A percentile compares a stretch with the other conserved stretches of the same genome.
Evolutionary conservation across 30 jellyfish, hydroid and myxozoan species (phyloP).

Genomic region (Aurelia coerulea): DNA sequence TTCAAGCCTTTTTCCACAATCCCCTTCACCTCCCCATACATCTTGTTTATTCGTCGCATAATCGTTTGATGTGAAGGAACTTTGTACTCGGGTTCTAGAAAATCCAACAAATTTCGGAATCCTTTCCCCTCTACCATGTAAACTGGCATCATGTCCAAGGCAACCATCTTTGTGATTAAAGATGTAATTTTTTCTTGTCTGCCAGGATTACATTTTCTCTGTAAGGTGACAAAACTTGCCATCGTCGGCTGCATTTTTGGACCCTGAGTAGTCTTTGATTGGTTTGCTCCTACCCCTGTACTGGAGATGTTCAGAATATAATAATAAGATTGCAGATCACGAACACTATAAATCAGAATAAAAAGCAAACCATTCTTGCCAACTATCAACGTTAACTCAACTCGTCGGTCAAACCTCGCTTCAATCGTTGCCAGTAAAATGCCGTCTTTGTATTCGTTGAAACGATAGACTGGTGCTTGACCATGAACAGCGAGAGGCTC

Average conservation of each 20-base stretch:
- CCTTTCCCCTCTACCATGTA: slow-evolving; percentile 67
- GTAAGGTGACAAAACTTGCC: slow-evolving; percentile 10
- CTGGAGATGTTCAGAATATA: not conserved
- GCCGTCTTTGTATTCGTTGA: too few relatives aligned
- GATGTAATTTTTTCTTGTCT: slow-evolving; percentile 27
- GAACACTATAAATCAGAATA: too few relatives aligned
- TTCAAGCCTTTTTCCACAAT: not conserved
- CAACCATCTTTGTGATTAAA: slow-evolving; percentile 52
- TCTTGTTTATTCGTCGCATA: slow-evolving; percentile 30
- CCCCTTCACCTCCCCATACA: slow-evolving; percentile 48
- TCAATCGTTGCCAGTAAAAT: too few relatives aligned
- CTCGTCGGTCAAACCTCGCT: too few relatives aligned
- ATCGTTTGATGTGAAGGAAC: slow-evolving; percentile 67
- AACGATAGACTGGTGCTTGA: too few relatives aligned
- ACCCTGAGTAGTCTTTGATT: slow-evolving; percentile 1
- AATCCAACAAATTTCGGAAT: slow-evolving; percentile 24
- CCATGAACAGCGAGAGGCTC: too few relatives aligned
- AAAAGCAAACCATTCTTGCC: too few relatives aligned
- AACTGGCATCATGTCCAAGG: slow-evolving; percentile 71
- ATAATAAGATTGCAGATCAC: too few relatives aligned
- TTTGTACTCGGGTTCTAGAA: slow-evolving; percentile 55
- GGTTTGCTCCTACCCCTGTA: slow-evolving; percentile 15
- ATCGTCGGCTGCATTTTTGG: slow-evolving; percentile 28
- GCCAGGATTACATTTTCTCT: slow-evolving; percentile 33
- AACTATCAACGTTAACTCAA: too few relatives aligned